phyloP scores from a whole-genome alignment of 2,797 vertebrate species.

The Podargus strigoides region DNA sequence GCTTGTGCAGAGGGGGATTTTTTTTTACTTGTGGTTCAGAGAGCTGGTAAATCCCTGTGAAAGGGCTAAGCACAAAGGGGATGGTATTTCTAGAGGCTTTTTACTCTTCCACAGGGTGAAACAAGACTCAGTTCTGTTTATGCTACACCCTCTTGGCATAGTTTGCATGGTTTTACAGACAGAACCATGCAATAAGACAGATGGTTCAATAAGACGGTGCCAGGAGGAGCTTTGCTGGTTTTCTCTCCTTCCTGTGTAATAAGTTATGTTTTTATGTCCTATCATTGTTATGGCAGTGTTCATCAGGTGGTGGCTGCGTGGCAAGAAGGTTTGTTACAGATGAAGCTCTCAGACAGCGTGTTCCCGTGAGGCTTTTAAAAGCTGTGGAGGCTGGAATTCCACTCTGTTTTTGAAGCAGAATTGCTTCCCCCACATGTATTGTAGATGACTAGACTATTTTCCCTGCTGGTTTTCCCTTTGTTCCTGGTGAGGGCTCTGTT shows the following conservation, averaged over 20 bases:
- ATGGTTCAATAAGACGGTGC: conserved; percentile 39
- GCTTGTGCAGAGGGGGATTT: neutral
- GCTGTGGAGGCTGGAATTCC: conserved; percentile 53
- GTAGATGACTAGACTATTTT: neutral
- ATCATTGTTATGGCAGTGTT: neutral
- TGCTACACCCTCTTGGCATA: conserved; percentile 58
- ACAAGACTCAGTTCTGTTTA: conserved; percentile 45
- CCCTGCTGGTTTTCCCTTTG: neutral
- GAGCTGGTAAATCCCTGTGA: neutral
- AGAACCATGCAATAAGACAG: conserved; percentile 49
- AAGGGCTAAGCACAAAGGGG: neutral
- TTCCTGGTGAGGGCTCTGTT: neutral
- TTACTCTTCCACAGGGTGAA: conserved; percentile 11
- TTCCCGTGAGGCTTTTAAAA: conserved; percentile 46
- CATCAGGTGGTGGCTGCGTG: conserved; percentile 38
- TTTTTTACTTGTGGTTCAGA: neutral
- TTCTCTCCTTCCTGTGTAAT: conserved; percentile 31
- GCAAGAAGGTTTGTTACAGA: neutral
- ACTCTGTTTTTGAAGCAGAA: conserved; percentile 11
- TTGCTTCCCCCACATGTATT: neutral
- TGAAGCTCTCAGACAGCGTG: conserved; percentile 6
- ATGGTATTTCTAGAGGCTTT: neutral
- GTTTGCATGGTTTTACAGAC: conserved; percentile 39
- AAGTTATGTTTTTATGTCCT: neutral
- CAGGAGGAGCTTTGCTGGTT: conserved; percentile 58